These are phyloP conservation scores for Plumapathes pennacea DNA, from an alignment of 92 coral and sea anemone species.

Conservation along the genomic window DNA sequence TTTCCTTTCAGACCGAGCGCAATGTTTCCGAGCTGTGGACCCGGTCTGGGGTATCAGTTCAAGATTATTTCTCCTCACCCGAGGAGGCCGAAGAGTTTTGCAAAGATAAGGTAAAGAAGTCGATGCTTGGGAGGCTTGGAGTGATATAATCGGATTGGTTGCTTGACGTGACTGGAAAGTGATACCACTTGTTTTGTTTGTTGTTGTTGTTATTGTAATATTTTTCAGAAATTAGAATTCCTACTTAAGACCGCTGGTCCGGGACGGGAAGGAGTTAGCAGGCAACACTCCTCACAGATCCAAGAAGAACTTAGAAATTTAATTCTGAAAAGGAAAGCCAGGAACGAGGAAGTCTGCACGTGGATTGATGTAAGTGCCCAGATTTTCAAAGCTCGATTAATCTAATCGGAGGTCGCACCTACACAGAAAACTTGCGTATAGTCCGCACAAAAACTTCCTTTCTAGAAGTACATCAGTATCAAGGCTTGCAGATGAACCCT, in stretches of 20 bases:
- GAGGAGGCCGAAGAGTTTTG: constrained; percentile 68
- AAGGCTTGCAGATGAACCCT: too few species aligned
- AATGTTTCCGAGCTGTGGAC: constrained; percentile 57
- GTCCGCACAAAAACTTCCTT: too few species aligned
- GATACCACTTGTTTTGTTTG: not conserved
- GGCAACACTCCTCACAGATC: constrained; percentile 50
- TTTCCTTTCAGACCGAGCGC: constrained; percentile 59
- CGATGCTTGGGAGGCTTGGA: too few species aligned
- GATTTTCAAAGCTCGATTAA: too few species aligned
- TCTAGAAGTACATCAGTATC: too few species aligned
- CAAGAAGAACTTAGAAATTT: constrained; percentile 79
- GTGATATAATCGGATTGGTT: too few species aligned
- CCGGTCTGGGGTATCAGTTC: constrained; percentile 50
- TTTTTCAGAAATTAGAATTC: constrained; percentile 57
- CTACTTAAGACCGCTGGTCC: constrained; percentile 18
- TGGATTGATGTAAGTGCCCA: constrained; percentile 79
- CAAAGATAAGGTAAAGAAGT: constrained; percentile 58
- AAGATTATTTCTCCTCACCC: constrained; percentile 56
- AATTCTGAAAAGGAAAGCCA: constrained; percentile 59
- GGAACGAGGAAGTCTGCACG: constrained; percentile 71
- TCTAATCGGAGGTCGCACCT: too few species aligned
- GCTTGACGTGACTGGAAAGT: too few species aligned
- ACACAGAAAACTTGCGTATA: too few species aligned
- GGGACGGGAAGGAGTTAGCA: too few species aligned
- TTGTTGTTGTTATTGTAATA: not conserved